Evolutionary conservation across 2,797 vertebrate species (phyloP), one percentile per base, ranked within the genome.

Genomic region (Siniperca undulata): DNA sequence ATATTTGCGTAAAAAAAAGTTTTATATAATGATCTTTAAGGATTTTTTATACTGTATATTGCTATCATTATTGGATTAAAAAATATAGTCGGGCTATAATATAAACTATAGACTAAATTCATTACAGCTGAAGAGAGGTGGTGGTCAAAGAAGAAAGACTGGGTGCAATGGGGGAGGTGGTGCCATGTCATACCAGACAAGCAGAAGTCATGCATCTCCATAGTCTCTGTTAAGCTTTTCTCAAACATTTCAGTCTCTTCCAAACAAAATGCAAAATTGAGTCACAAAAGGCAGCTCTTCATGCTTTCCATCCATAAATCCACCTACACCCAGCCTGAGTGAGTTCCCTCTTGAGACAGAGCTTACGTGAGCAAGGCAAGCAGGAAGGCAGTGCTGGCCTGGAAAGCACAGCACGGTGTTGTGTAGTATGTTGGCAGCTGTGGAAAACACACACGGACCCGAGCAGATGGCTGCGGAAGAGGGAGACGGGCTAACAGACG

Each of bases 381-480:
- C 88, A 88, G 83, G 86, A 85, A 82, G 85, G 82, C 91, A 88
- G 77, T 66, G 70, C 88, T 93, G 92, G 90, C 91, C 89, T 90
- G 91, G 87, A 93, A 90, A 92, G 87, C 90, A 82, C 66, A 85
- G 86, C 81, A 76, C 74, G 12, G 83, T 81, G 87, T 75, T 89
- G 92, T 89, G 89, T 88, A 90, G 88, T 83, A 84, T 90, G 88
- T 90, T 91, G 92, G 91, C 91, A 93, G 92, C 92, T 92, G 93
- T 81, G 10, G 83, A 86, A 91, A 90, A 92, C 89, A 92, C 89
- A 90, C 91, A 89, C 77, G 22, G 88, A 84, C 84, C 80, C 4
- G 64, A 93, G 89, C 94, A 95, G 94, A 95, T 94, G 94, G 94
- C 91, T 84, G 81, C 34, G 44, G 90, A 91, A 90, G 90, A 94